Base-by-base conservation (phyloP, 2,888 invertebrate genomes). In the Drosophila acutilabella region DNA sequence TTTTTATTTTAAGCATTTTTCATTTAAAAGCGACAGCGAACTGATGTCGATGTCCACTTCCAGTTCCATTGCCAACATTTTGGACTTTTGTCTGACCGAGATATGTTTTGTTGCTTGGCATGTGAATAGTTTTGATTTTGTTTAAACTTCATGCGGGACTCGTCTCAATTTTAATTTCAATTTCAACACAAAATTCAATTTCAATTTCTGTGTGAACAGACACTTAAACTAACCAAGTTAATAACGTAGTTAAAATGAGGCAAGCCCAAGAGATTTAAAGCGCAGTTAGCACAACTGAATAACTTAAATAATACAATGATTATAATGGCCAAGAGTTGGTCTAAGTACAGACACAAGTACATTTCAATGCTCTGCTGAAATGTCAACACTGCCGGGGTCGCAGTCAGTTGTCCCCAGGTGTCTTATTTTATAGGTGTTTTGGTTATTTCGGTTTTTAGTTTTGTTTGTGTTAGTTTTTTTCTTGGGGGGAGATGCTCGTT, bases 31-130 rank as follows among this genome's bases (percentile, higher is more conserved):
- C 79, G 88, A 83, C 83, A 83, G 85, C 72, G 67, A 76, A 85
- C 88, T 83, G 89, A 79, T 84, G 90, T 81, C 83, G 84, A 88
- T 80, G 87, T 85, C 90, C 89, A 90, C 78, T 81, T 89, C 88
- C 36, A 36, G 13, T 13, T 13, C 36, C 88, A 88, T 85, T 76
- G 80, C 75, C 80, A 75, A 30, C 30, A 30, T 1, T 30, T 30
- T 30, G 30, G 85, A 7, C 18, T 65, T 64, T 64, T 61, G 66
- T 75, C 59, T 77, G 83, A 81, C 83, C 73, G 65, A 80, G 59
- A 76, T 89, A 18, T 56, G 61, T 20, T 23, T 40, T 18, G 4
- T 54, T 20, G 2, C 42, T 20, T 38, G 47, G 42, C 42, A 44
- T 75, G 69, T 79, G 79, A 59, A 57, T 73, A 70, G 80, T 62